A percentile compares a stretch with the other conserved stretches of the same genome.
Conservation (phyloP, 2,888 invertebrate genomes). For the Acrobasis suavella region DNA sequence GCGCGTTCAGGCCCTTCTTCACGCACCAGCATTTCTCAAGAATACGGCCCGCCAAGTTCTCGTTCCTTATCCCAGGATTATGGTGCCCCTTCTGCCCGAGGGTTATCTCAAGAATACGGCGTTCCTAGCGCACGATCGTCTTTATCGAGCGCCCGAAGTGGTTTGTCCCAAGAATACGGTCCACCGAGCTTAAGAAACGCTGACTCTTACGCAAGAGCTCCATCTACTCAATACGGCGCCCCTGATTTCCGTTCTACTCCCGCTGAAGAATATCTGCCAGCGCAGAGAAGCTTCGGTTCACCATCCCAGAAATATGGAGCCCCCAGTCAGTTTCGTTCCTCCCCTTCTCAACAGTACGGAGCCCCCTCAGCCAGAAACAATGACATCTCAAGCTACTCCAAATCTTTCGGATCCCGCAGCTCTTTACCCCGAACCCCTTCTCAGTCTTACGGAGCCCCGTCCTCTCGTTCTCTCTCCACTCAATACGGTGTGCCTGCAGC, state of each 20-base stretch:
- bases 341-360: conserved; percentile 51
- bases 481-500: conserved; percentile 45
- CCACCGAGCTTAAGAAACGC: conserved; percentile 38
- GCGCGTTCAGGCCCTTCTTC: not conserved
- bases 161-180: conserved; percentile 46
- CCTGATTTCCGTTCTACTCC: conserved; percentile 49
- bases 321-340: conserved; percentile 37
- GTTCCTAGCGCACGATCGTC: conserved; percentile 31
- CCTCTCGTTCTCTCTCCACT: conserved; percentile 40
- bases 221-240: conserved; percentile 43
- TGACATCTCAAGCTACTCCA: conserved; percentile 48
- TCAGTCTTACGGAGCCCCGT: conserved; percentile 43
- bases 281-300: conserved; percentile 40
- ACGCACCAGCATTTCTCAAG: conserved; percentile 25
- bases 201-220: conserved; percentile 40
- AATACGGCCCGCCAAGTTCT: conserved; percentile 33
- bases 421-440: conserved; percentile 50
- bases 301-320: conserved; percentile 49
- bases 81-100: conserved; percentile 18
- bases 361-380: conserved; percentile 44
- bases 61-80: conserved; percentile 30
- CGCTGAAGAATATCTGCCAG: conserved; percentile 51
- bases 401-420: conserved; percentile 41
- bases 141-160: conserved; percentile 25
- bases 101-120: conserved; percentile 35